Conservation (phyloP, 2,888 invertebrate species). For the Hyposoter didymator region DNA sequence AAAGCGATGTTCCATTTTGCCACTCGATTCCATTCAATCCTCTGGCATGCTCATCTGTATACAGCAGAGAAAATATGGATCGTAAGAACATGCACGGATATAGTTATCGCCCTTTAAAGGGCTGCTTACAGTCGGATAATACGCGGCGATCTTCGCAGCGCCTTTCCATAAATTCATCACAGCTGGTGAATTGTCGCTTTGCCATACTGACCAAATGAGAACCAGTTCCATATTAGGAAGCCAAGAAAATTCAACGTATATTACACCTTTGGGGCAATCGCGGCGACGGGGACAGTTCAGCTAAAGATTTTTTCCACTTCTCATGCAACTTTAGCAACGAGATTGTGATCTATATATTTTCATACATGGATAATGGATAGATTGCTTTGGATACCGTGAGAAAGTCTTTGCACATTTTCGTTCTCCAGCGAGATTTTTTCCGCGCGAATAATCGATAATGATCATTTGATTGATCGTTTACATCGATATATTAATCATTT, state of each 20-base stretch:
- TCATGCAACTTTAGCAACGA: constrained; percentile 6
- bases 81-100: constrained; percentile 4
- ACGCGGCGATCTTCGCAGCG: constrained; percentile 36
- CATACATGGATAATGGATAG: constrained; percentile 17
- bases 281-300: constrained; percentile 43
- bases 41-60: neutral
- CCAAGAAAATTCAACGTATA: constrained; percentile 11
- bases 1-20: neutral
- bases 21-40: neutral
- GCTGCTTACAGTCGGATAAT: constrained; percentile 57
- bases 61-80: neutral
- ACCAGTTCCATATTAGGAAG: constrained; percentile 74
- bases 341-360: constrained; percentile 45
- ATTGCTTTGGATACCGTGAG: constrained; percentile 22
- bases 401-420: neutral
- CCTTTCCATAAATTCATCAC: constrained; percentile 81
- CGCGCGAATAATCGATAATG: constrained; percentile 18
- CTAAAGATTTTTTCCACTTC: neutral
- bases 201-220: constrained; percentile 76
- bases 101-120: constrained; percentile 35
- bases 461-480: constrained; percentile 11
- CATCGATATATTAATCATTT: constrained; percentile 14
- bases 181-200: constrained; percentile 77
- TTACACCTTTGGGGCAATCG: constrained; percentile 45
- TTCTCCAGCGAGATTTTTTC: neutral